phyloP scores from a whole-genome alignment of 1,140 invertebrate species.

The Diachasmimorpha longicaudata region DNA sequence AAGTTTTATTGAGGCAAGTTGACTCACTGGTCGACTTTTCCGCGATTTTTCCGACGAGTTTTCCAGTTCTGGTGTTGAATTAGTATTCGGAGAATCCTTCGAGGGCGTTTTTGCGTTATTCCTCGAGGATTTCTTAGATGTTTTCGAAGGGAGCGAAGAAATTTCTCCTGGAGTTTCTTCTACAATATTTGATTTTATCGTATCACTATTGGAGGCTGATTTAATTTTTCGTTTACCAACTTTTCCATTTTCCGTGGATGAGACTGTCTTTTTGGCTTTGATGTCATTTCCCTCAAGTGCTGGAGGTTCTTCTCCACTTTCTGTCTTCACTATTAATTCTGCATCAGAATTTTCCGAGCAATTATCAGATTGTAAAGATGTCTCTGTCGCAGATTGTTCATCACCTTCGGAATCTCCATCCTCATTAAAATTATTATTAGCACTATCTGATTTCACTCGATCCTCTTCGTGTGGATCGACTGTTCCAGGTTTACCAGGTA shows the following conservation, averaged over 20 bases:
- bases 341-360: conserved; percentile 8
- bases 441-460: conserved; percentile 12
- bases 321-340: neutral
- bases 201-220: no score
- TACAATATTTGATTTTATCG: no score
- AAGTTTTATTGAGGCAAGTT: conserved; percentile 44
- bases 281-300: neutral
- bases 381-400: conserved; percentile 4
- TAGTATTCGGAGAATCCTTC: neutral
- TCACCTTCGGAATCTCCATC: neutral
- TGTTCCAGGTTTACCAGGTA: conserved; percentile 11
- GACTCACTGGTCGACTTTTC: conserved; percentile 31
- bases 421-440: neutral
- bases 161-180: no score
- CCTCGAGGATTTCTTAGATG: neutral
- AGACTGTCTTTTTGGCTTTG: neutral
- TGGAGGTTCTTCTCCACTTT: neutral
- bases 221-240: no score
- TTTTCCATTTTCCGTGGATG: neutral
- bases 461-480: neutral
- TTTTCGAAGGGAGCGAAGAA: no score
- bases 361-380: conserved; percentile 1
- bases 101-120: neutral
- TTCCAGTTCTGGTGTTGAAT: neutral
- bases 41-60: conserved; percentile 13